These are phyloP conservation scores for Pseudopipra pipra DNA, from an alignment of 2,113 vertebrate genomes.

Conservation along the genomic window DNA sequence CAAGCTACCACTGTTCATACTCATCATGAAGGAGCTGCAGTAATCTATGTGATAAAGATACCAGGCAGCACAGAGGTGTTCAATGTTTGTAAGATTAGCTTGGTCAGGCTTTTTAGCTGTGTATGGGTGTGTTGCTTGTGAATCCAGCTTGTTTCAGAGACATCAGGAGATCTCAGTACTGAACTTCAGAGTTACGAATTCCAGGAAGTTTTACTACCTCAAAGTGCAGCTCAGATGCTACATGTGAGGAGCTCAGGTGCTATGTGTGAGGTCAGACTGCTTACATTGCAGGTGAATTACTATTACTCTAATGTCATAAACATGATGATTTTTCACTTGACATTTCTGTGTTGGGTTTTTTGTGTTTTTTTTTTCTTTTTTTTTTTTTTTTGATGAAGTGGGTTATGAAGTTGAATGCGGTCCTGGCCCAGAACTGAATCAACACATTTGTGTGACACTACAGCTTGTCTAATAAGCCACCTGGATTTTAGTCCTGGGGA, in stretches of 20 bases:
- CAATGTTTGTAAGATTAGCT: background rate
- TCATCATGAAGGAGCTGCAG: background rate
- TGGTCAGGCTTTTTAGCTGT: background rate
- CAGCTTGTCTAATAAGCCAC: background rate
- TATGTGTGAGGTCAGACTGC: background rate
- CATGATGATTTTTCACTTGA: background rate
- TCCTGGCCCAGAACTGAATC: background rate
- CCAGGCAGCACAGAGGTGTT: background rate
- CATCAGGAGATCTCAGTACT: background rate
- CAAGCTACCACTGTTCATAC: background rate
- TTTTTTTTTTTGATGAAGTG: background rate
- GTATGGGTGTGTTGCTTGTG: background rate
- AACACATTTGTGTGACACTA: background rate
- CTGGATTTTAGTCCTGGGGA: background rate
- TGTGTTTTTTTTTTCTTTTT: too few relatives aligned
- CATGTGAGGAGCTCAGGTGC: background rate
- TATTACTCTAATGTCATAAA: background rate
- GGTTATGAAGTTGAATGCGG: background rate
- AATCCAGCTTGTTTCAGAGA: background rate
- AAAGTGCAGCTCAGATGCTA: background rate
- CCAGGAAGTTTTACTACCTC: background rate
- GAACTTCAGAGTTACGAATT: background rate
- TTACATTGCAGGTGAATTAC: background rate
- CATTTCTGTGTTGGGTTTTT: background rate
- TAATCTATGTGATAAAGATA: background rate